Base-by-base conservation (phyloP, 2,113 vertebrate species). In the Heteronetta atricapilla region DNA sequence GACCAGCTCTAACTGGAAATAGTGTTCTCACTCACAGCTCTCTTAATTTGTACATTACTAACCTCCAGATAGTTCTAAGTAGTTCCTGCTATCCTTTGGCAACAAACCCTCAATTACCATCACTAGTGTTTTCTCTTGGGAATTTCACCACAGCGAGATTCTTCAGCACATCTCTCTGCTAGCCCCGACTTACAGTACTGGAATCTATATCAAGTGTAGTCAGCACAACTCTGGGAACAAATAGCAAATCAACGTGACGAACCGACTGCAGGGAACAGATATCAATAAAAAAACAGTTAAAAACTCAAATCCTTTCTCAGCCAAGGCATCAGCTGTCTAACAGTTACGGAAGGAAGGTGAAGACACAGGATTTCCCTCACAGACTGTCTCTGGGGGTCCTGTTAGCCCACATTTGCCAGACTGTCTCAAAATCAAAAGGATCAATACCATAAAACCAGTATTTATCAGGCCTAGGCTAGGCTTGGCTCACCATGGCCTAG, bases 21-120 rank as follows among this genome's bases (percentile, higher is more conserved):
- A 95, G 66, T 75, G 63, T 94, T 96, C 91, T 89, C 72, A 73
- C 89, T 89, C 74, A 75, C 56, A 85, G 77, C 53, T 62, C 28
- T 16, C 79, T 82, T 12, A 31, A 29, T 63, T 70, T 79, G 85
- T 7, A 36, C 55, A 93, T 88, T 62, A 69, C 7, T 34, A 83
- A 88, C 22, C 21, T 78, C 48, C 63, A 75, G 22, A 38, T 23
- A 73, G 42, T 42, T 59, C 26, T 28, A 80, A 62, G 60, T 46
- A 79, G 89, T 40, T 64, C 64, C 83, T 78, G 80, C 60, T 56
- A 23, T 81, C 56, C 40, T 86, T 90, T 62, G 82, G 85, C 82
- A 88, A 50, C 48, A 53, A 90, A 56, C 31, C 31, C 58, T 86
- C 69, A 29, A 10, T 34, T 68, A 44, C 73, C 66, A 90, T 44